phyloP scores from a whole-genome alignment of 2,888 invertebrate species.

The Hipparchia sbordonii region DNA sequence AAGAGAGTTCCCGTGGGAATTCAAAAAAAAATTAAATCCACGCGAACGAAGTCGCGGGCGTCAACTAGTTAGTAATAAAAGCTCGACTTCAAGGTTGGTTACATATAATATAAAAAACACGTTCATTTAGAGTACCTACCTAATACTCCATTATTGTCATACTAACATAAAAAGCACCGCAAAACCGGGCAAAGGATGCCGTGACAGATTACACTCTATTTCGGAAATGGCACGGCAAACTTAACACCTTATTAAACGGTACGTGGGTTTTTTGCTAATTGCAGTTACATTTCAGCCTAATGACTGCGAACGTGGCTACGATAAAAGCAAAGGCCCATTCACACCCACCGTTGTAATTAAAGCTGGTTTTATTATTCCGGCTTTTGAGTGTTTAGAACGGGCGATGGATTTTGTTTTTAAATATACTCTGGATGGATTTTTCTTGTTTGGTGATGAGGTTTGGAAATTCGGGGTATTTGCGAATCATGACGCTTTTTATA shows the following conservation, averaged over 20 bases:
- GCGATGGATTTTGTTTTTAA: slow-evolving; percentile 25
- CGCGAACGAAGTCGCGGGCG: too few relatives aligned
- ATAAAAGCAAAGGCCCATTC: slow-evolving; percentile 72
- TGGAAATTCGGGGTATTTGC: slow-evolving; percentile 1
- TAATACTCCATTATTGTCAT: background rate
- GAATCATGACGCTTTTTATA: background rate
- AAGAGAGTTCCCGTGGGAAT: too few relatives aligned
- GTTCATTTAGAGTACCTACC: background rate
- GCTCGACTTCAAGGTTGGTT: background rate
- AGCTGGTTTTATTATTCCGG: slow-evolving; percentile 65
- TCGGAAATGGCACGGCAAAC: slow-evolving; percentile 65
- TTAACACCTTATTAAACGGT: slow-evolving; percentile 76
- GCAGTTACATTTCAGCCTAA: slow-evolving; percentile 75
- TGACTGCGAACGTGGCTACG: slow-evolving; percentile 67
- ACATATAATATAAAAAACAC: too few relatives aligned
- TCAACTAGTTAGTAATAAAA: background rate
- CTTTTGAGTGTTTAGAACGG: slow-evolving; percentile 48
- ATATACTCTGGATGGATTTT: slow-evolving; percentile 32
- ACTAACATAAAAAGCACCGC: background rate
- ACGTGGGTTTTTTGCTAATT: slow-evolving; percentile 78
- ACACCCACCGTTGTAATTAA: slow-evolving; percentile 66
- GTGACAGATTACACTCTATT: slow-evolving; percentile 69
- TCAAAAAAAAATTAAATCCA: too few relatives aligned
- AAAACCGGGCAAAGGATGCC: slow-evolving; percentile 38
- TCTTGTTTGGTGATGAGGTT: slow-evolving; percentile 18